phyloP scores from a whole-genome alignment of 1,140 invertebrate species.

The Aleiodes sp. region DNA sequence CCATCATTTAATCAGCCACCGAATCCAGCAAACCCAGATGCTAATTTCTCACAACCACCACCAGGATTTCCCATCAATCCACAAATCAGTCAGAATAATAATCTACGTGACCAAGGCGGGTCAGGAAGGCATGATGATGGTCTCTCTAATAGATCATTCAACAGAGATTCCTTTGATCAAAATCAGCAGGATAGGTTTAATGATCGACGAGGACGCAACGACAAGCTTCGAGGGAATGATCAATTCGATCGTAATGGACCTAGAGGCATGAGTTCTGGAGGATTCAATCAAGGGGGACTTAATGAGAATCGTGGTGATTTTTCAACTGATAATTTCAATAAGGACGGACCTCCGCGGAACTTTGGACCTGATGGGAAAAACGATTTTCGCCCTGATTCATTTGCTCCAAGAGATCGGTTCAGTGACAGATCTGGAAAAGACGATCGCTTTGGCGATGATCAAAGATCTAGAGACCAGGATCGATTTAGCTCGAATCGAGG shows the following conservation, averaged over 20 bases:
- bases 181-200: slow-evolving; percentile 13
- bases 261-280: not conserved
- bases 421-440: slow-evolving; percentile 10
- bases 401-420: slow-evolving; percentile 41
- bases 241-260: slow-evolving; percentile 30
- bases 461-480: slow-evolving; percentile 39
- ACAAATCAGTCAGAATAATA: not conserved
- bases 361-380: slow-evolving; percentile 27
- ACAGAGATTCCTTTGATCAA: slow-evolving; percentile 10
- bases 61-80: slow-evolving; percentile 37
- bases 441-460: slow-evolving; percentile 25
- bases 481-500: slow-evolving; percentile 41
- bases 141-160: not conserved
- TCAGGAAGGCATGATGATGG: slow-evolving; percentile 6
- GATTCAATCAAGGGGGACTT: slow-evolving; percentile 16
- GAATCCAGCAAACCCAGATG: slow-evolving; percentile 31
- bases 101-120: not conserved
- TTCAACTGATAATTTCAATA: slow-evolving; percentile 19
- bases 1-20: slow-evolving; percentile 34
- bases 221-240: slow-evolving; percentile 31
- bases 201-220: slow-evolving; percentile 24
- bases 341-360: slow-evolving; percentile 27
- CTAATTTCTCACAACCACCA: slow-evolving; percentile 45
- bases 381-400: slow-evolving; percentile 42
- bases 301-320: slow-evolving; percentile 18